These are phyloP conservation scores for Styela plicata DNA, from an alignment of 23 tunicate genomes.

Conservation along the genomic window DNA sequence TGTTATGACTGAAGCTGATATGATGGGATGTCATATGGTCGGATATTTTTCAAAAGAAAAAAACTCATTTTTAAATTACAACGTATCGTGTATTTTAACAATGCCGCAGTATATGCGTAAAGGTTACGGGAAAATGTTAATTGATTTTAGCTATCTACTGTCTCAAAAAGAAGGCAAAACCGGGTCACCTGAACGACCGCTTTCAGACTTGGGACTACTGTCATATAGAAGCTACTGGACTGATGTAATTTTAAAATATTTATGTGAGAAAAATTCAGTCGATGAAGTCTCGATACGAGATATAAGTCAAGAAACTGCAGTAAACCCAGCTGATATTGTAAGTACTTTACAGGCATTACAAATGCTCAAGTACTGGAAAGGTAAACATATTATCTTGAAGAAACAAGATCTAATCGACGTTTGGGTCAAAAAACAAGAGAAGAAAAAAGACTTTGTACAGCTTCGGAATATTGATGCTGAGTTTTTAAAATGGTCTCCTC, in stretches of 20 bases:
- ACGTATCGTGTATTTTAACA: conserved; percentile 91
- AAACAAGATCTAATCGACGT: conserved; percentile 64
- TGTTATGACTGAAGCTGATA: conserved; percentile 91
- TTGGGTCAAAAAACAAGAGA: conserved; percentile 55
- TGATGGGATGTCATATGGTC: conserved; percentile 87
- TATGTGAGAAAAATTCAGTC: conserved; percentile 40
- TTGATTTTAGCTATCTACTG: conserved; percentile 85
- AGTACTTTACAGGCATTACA: conserved; percentile 89
- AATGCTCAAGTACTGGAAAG: conserved; percentile 96
- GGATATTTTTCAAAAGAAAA: conserved; percentile 99
- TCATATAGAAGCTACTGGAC: conserved; percentile 96
- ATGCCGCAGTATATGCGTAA: conserved; percentile 95
- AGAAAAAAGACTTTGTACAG: conserved; percentile 44
- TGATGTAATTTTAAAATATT: conserved; percentile 71
- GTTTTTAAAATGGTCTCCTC: conserved; percentile 74
- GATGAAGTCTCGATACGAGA: conserved; percentile 69
- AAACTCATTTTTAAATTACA: conserved; percentile 87
- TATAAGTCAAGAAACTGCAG: conserved; percentile 84
- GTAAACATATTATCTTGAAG: conserved; percentile 90
- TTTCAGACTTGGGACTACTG: conserved; percentile 84
- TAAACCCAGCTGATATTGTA: conserved; percentile 82
- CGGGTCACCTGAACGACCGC: conserved; percentile 97
- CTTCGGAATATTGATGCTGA: conserved; percentile 59
- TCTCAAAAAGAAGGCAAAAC: conserved; percentile 73
- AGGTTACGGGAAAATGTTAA: conserved; percentile 96